A percentile compares a stretch with the other conserved stretches of the same genome.
Evolutionary conservation across 2,888 invertebrate genomes (phyloP).

Genomic region (Netelia melanura): DNA sequence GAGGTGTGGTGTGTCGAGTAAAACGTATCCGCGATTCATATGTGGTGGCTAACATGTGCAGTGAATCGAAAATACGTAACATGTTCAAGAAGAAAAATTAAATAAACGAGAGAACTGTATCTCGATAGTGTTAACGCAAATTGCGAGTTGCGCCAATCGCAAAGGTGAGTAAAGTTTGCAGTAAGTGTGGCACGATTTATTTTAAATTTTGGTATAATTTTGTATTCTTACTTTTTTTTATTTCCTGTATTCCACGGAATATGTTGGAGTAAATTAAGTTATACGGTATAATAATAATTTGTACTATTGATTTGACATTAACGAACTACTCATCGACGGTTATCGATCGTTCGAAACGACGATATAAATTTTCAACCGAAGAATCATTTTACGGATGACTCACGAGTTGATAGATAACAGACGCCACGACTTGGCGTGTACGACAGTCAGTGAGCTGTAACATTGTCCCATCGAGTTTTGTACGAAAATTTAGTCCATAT

Average conservation of each 20-base stretch:
- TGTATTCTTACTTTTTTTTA: too few species aligned
- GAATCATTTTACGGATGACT: conserved; percentile 60
- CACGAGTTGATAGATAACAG: conserved; percentile 60
- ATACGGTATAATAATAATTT: too few species aligned
- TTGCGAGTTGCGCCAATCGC: conserved; percentile 5
- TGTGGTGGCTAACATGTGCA: conserved; percentile 49
- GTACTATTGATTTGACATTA: too few species aligned
- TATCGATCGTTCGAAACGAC: conserved; percentile 54
- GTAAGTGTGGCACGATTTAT: neutral
- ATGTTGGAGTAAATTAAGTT: too few species aligned
- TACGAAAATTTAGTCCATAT: neutral
- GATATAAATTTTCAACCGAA: conserved; percentile 44
- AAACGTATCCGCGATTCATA: conserved; percentile 12
- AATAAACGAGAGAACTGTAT: neutral
- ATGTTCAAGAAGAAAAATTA: conserved; percentile 21
- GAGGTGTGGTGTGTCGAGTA: conserved; percentile 39
- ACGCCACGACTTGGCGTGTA: conserved; percentile 29
- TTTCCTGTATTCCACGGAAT: too few species aligned
- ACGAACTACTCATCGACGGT: conserved; percentile 7
- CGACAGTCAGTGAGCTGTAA: conserved; percentile 21
- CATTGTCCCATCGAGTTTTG: conserved; percentile 19
- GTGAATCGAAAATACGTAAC: conserved; percentile 20
- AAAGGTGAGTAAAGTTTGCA: neutral
- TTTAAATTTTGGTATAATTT: neutral
- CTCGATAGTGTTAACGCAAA: conserved; percentile 1